Conservation (phyloP, 2,888 invertebrate species). For the Dendrolimus houi region DNA sequence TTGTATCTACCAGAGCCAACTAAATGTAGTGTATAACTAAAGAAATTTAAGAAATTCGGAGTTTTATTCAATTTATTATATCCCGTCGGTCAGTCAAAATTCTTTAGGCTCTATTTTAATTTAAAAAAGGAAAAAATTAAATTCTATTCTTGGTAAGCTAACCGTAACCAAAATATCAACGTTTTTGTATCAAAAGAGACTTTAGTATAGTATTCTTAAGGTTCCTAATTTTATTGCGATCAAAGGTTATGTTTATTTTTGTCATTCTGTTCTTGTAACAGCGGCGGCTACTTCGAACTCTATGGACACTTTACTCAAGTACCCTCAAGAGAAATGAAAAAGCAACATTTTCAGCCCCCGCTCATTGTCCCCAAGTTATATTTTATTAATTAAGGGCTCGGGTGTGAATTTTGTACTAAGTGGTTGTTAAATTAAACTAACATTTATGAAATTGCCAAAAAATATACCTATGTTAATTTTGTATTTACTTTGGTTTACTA, state of each 20-base stretch:
- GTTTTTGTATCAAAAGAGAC: too few species aligned
- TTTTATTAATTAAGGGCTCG: constrained; percentile 53
- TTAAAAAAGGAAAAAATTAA: too few species aligned
- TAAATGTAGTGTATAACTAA: too few species aligned
- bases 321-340: constrained; percentile 54
- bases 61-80: too few species aligned
- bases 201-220: neutral
- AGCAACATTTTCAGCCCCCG: constrained; percentile 50
- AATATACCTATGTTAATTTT: too few species aligned
- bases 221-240: neutral
- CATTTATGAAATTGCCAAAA: constrained; percentile 2
- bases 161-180: too few species aligned
- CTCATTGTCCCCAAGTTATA: constrained; percentile 45
- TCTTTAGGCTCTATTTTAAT: too few species aligned
- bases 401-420: constrained; percentile 18
- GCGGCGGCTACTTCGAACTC: constrained; percentile 19
- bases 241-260: neutral
- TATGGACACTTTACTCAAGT: constrained; percentile 26
- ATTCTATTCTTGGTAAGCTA: too few species aligned
- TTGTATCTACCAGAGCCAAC: too few species aligned
- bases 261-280: neutral
- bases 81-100: too few species aligned
- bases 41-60: too few species aligned
- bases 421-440: constrained; percentile 1
- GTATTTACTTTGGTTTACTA: too few species aligned